phyloP scores from a whole-genome alignment of 2,888 invertebrate species.

The Candidula unifasciata region DNA sequence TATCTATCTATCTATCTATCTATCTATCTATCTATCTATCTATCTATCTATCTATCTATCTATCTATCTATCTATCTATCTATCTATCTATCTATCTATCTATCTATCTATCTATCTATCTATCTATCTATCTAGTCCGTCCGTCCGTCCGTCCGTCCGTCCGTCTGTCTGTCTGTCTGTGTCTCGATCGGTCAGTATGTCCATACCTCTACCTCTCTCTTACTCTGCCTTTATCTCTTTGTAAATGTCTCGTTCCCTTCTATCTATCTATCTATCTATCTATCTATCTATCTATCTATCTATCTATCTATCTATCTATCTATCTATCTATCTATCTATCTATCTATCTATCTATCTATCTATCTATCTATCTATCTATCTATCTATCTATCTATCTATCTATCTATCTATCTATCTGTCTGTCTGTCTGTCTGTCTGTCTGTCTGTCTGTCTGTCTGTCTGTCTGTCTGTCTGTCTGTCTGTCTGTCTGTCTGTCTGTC shows the following conservation, averaged over 20 bases:
- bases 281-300: constrained; percentile 15
- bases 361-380: constrained; percentile 11
- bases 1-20: too few species aligned
- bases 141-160: neutral
- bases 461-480: neutral
- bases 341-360: constrained; percentile 15
- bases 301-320: constrained; percentile 15
- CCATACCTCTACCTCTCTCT: too few species aligned
- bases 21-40: too few species aligned
- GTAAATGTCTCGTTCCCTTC: neutral
- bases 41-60: too few species aligned
- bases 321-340: constrained; percentile 15
- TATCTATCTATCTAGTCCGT: constrained; percentile 13
- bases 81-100: neutral
- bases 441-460: neutral
- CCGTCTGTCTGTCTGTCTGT: neutral
- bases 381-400: neutral
- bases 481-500: neutral
- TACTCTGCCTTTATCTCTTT: neutral
- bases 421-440: neutral
- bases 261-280: constrained; percentile 12
- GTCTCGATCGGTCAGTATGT: neutral
- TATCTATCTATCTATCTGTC: neutral
- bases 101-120: constrained; percentile 15
- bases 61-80: too few species aligned